Percentiles rank a stretch among this genome's conserved stretches.
Conservation (phyloP, 2,888 invertebrate genomes). For the Chrysopilus asiliformis region DNA sequence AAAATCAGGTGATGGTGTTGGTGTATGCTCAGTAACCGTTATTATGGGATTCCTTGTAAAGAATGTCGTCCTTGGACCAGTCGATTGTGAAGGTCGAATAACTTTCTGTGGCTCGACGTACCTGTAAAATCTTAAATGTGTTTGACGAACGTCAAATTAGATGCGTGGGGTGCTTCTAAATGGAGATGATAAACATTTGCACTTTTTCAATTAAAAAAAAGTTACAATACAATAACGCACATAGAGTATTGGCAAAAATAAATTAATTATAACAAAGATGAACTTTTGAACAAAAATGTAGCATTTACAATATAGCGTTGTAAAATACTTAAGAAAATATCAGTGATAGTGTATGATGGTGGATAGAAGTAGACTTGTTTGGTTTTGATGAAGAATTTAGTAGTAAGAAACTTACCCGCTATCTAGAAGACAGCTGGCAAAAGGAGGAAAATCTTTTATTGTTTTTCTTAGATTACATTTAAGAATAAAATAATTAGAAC, state of each 20-base stretch:
- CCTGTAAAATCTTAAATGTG: constrained; percentile 34
- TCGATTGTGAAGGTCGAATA: constrained; percentile 27
- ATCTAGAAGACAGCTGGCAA: constrained; percentile 38
- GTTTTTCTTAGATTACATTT: too few relatives aligned
- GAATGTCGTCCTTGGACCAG: constrained; percentile 31
- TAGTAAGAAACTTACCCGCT: constrained; percentile 41
- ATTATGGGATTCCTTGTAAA: constrained; percentile 87
- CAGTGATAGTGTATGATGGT: too few relatives aligned
- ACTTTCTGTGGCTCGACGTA: constrained; percentile 33
- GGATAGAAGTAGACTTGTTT: too few relatives aligned
- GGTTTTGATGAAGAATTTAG: too few relatives aligned
- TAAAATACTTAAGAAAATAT: too few relatives aligned
- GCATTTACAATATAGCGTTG: too few relatives aligned
- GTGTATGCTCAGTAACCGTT: constrained; percentile 92
- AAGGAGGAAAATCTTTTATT: constrained; percentile 9
- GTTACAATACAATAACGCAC: not conserved
- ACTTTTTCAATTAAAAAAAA: constrained; percentile 1
- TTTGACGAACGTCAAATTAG: constrained; percentile 16
- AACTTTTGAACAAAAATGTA: too few relatives aligned
- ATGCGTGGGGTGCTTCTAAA: constrained; percentile 18
- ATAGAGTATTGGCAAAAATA: too few relatives aligned
- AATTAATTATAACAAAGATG: too few relatives aligned
- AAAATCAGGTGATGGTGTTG: constrained; percentile 80
- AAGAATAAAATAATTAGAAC: too few relatives aligned
- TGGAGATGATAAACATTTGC: not conserved